These are phyloP conservation scores for Agrochola lychnidis DNA, from an alignment of 2,888 invertebrate genomes.

Conservation along the genomic window DNA sequence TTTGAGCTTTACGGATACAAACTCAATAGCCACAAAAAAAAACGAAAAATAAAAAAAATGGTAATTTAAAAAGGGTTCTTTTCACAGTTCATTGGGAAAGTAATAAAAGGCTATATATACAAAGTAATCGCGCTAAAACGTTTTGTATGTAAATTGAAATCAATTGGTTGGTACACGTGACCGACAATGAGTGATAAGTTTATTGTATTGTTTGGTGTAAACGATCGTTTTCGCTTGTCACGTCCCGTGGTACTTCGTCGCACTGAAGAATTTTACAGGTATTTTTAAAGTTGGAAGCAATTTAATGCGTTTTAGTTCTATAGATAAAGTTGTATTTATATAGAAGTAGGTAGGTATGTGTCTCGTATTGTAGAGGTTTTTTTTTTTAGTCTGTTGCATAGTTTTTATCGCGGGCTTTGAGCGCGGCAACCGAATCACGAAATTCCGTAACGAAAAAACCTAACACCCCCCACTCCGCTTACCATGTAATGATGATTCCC, in stretches of 20 bases:
- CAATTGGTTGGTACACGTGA: conserved; percentile 72
- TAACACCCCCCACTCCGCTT: no score
- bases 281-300: not conserved
- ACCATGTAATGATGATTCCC: no score
- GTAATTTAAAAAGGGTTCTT: conserved; percentile 70
- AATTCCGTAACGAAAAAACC: no score
- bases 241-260: conserved; percentile 34
- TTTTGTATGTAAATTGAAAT: conserved; percentile 85
- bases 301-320: not conserved
- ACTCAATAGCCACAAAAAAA: not conserved
- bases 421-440: no score
- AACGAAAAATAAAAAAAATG: conserved; percentile 53
- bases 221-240: conserved; percentile 52
- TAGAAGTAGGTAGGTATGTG: not conserved
- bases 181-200: conserved; percentile 60
- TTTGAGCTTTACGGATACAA: conserved; percentile 16
- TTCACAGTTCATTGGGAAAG: conserved; percentile 76
- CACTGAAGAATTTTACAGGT: conserved; percentile 15
- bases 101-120: conserved; percentile 78
- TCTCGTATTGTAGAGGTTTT: not conserved
- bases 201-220: conserved; percentile 46
- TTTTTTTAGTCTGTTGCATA: no score
- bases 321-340: not conserved
- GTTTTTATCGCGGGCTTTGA: no score
- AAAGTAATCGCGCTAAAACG: conserved; percentile 82